Evolutionary conservation across 2,113 vertebrate species (phyloP), one percentile per base, ranked within the genome.

Genomic region (Leptocoma aspasia): DNA sequence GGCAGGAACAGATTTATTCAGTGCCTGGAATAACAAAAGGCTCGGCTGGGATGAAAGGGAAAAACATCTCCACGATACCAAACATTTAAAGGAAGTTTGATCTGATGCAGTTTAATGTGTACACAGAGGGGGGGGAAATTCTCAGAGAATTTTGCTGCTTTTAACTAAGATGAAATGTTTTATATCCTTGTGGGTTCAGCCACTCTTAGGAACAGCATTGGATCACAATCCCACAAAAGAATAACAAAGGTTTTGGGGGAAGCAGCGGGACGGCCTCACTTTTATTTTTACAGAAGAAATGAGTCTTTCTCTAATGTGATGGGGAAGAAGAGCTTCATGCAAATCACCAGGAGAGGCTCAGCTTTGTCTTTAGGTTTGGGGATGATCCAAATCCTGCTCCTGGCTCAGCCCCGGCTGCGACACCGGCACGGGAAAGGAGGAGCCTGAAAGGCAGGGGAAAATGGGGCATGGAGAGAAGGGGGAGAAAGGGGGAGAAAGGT

Each of bases 11-110:
- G 92, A 84, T 63, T 87, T 42, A 89, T 89, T 54, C 64, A 41
- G 82, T n/a, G 88, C 82, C 53, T 49, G 10, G 61, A 93, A 87
- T 72, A 90, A 94, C 81, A 95, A 93, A 82, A 89, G 73, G 68
- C 69, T 91, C 72, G 27, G 68, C 54, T 80, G 61, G 61, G 86
- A 78, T 89, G 72, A 94, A 91, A 96, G 56, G 33, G 30, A 54
- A 81, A 81, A 65, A 26, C 83, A 73, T 41, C 69, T 52, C 81
- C 47, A 33, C 26, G 15, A 15, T 0, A 47, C 56, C 84, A 52
- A 71, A 61, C 71, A 31, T 41, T 70, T 81, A 69, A 83, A 73
- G 44, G 72, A 22, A 73, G 72, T 81, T 92, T 84, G 77, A 91
- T 71, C 65, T 71, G 26, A 71, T 4, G 37, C 3, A 66, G 84